phyloP scores from a whole-genome alignment of 2,888 invertebrate species.

The Melanchra persicariae region DNA sequence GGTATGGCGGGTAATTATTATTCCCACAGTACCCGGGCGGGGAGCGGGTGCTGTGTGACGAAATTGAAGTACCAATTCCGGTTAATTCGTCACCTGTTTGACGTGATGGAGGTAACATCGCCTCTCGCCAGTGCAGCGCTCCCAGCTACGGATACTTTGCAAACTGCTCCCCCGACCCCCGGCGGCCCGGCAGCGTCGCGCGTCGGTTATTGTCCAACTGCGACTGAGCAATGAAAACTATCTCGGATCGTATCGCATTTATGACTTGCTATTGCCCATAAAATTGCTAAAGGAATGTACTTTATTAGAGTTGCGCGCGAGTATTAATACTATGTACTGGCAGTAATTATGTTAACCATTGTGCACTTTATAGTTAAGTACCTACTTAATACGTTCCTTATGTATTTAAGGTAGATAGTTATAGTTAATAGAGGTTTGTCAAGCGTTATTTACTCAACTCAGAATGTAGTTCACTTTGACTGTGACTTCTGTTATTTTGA shows the following conservation, averaged over 20 bases:
- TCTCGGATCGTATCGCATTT: conserved; percentile 46
- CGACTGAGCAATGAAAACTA: conserved; percentile 30
- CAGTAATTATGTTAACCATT: neutral
- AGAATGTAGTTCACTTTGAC: no score
- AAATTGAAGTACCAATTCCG: conserved; percentile 11
- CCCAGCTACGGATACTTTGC: conserved; percentile 7
- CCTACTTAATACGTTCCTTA: neutral
- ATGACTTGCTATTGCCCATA: conserved; percentile 48
- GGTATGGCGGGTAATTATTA: conserved; percentile 21
- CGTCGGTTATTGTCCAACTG: conserved; percentile 19
- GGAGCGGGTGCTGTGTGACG: neutral
- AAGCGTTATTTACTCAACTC: no score
- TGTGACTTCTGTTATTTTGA: no score
- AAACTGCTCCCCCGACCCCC: neutral
- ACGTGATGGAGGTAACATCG: conserved; percentile 16
- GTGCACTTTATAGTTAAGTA: no score
- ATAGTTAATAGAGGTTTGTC: no score
- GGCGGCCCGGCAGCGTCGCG: no score
- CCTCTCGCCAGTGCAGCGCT: conserved; percentile 8
- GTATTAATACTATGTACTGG: conserved; percentile 2
- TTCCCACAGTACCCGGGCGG: neutral
- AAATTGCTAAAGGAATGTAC: conserved; percentile 42
- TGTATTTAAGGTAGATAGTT: no score
- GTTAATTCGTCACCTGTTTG: conserved; percentile 24
- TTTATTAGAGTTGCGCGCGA: conserved; percentile 37